phyloP scores from a whole-genome alignment of 2,888 invertebrate genomes.

The Cepaea hortensis region DNA sequence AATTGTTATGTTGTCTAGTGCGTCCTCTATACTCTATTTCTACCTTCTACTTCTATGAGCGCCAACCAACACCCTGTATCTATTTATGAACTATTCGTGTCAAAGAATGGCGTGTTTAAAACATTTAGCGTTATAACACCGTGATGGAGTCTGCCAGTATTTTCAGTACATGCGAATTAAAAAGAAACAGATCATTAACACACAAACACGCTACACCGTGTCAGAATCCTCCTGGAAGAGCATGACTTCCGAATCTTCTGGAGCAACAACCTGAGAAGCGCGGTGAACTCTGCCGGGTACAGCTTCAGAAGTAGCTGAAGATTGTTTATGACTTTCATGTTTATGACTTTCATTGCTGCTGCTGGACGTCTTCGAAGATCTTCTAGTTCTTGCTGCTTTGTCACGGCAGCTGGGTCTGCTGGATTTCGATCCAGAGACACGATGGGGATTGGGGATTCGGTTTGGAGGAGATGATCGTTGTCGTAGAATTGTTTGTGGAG shows the following conservation, averaged over 20 bases:
- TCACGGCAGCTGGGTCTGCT: neutral
- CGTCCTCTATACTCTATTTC: too few relatives aligned
- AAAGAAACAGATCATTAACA: too few relatives aligned
- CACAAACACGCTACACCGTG: neutral
- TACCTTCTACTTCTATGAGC: too few relatives aligned
- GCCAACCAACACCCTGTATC: too few relatives aligned
- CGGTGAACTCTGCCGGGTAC: constrained; percentile 28
- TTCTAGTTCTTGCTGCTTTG: constrained; percentile 16
- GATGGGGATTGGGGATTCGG: neutral
- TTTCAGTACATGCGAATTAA: too few relatives aligned
- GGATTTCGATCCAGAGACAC: neutral
- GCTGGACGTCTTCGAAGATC: constrained; percentile 49
- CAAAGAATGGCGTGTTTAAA: too few relatives aligned
- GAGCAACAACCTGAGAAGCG: constrained; percentile 6
- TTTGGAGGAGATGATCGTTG: constrained; percentile 24
- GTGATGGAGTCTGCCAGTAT: too few relatives aligned
- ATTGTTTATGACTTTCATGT: constrained; percentile 34
- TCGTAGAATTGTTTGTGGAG: neutral
- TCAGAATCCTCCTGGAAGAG: neutral
- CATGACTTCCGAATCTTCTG: constrained; percentile 15
- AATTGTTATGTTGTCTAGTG: too few relatives aligned
- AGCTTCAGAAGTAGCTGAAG: constrained; percentile 25
- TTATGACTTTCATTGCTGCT: constrained; percentile 46
- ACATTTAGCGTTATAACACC: too few relatives aligned
- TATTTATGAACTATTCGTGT: too few relatives aligned